Evolutionary conservation across 2,888 invertebrate species (phyloP).

Genomic region (Sphaerophoria rueppellii): DNA sequence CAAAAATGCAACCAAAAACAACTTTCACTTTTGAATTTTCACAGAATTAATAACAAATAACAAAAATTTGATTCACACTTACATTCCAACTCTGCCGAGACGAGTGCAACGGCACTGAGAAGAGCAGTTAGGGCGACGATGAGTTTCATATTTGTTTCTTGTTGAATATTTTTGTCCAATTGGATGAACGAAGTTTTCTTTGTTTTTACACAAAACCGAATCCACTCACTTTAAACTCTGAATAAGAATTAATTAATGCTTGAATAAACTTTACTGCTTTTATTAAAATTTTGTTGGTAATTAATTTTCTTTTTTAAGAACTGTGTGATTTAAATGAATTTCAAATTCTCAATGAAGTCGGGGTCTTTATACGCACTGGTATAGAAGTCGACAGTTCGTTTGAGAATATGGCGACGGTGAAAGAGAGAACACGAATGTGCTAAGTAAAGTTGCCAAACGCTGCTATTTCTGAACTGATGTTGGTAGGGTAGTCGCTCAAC

Average conservation of each 20-base stretch:
- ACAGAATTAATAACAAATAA: neutral
- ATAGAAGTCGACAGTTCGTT: conserved; percentile 88
- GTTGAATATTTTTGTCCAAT: conserved; percentile 17
- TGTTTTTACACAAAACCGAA: conserved; percentile 15
- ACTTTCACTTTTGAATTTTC: conserved; percentile 50
- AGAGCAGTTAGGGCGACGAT: conserved; percentile 40
- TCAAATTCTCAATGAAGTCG: conserved; percentile 82
- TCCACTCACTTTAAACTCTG: conserved; percentile 46
- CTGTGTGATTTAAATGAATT: conserved; percentile 80
- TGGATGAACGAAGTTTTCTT: neutral
- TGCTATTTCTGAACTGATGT: conserved; percentile 61
- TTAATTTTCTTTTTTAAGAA: conserved; percentile 16
- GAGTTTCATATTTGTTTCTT: conserved; percentile 52
- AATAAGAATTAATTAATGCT: conserved; percentile 39
- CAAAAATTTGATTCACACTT: conserved; percentile 36
- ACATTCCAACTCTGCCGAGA: conserved; percentile 29
- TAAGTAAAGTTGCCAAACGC: conserved; percentile 49
- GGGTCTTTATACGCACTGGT: conserved; percentile 96
- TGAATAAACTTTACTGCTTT: conserved; percentile 27
- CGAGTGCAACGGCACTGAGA: conserved; percentile 33
- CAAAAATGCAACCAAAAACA: conserved; percentile 13
- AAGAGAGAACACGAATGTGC: conserved; percentile 59
- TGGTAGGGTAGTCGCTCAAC: conserved; percentile 41
- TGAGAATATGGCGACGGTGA: conserved; percentile 54
- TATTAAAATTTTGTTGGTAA: conserved; percentile 31